Conservation (phyloP, 2,113 vertebrate genomes). For the Hemichromis elongatus region DNA sequence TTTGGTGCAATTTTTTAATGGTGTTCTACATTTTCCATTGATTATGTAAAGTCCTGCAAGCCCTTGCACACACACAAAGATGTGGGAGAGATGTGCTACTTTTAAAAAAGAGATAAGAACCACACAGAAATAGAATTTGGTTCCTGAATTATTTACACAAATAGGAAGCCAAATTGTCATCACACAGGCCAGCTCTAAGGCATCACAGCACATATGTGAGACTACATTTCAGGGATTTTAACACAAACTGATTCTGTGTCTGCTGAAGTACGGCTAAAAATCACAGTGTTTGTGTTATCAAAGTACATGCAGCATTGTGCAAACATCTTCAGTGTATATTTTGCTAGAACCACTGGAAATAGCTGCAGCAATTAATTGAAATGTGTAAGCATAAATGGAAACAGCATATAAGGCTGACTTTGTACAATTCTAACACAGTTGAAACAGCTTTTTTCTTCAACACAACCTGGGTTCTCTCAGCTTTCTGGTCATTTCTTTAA, state of each 20-base stretch:
- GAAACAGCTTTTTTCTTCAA: background rate
- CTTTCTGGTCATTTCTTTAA: background rate
- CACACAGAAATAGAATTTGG: conserved; percentile 11
- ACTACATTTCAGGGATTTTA: background rate
- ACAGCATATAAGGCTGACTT: background rate
- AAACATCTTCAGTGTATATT: background rate
- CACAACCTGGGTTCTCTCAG: background rate
- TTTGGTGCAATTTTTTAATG: background rate
- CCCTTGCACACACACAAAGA: background rate
- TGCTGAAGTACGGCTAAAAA: background rate
- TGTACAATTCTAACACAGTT: background rate
- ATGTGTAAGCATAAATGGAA: background rate
- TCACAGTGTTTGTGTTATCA: rapidly evolving
- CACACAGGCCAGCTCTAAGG: background rate
- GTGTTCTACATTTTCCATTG: background rate
- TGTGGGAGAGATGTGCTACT: background rate
- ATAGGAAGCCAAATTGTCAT: conserved; percentile 6
- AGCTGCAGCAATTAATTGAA: background rate
- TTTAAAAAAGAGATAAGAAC: background rate
- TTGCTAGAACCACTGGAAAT: background rate
- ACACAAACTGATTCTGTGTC: background rate
- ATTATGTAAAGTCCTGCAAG: background rate
- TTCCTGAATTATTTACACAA: conserved; percentile 24
- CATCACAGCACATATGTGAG: background rate
- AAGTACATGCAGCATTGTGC: background rate